A percentile compares a stretch with the other conserved stretches of the same genome.
Conservation (phyloP, 2,888 invertebrate genomes). For the Terebella lapidaria region DNA sequence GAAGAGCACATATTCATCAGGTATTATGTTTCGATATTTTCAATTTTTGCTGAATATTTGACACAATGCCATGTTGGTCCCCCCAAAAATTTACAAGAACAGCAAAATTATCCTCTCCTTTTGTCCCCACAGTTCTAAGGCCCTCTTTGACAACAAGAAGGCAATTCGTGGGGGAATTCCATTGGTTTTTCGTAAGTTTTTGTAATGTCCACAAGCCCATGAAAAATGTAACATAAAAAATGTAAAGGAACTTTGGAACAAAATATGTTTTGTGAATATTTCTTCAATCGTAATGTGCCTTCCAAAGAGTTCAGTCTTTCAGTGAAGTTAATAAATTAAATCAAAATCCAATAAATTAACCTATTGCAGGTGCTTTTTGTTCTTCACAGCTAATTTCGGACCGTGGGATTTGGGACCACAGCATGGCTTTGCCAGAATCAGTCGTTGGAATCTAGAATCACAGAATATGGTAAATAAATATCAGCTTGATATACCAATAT, state of each 20-base stretch:
- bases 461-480: background rate
- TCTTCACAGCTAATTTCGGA: slow-evolving; percentile 81
- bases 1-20: slow-evolving; percentile 1
- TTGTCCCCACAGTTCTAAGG: slow-evolving; percentile 65
- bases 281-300: too few relatives aligned
- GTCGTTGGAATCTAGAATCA: slow-evolving; percentile 73
- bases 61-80: too few relatives aligned
- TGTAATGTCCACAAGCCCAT: background rate
- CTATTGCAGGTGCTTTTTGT: background rate
- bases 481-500: background rate
- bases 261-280: too few relatives aligned
- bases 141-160: slow-evolving; percentile 92
- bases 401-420: slow-evolving; percentile 92
- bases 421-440: slow-evolving; percentile 91
- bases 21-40: background rate
- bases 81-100: too few relatives aligned
- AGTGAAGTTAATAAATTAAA: too few relatives aligned
- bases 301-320: too few relatives aligned
- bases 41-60: too few relatives aligned
- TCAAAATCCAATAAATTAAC: too few relatives aligned
- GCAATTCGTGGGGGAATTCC: slow-evolving; percentile 95
- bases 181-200: slow-evolving; percentile 89
- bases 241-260: too few relatives aligned
- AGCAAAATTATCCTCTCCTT: background rate
- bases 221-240: background rate